phyloP scores from a whole-genome alignment of 2,888 invertebrate genomes.

The Thymelicus acteon region DNA sequence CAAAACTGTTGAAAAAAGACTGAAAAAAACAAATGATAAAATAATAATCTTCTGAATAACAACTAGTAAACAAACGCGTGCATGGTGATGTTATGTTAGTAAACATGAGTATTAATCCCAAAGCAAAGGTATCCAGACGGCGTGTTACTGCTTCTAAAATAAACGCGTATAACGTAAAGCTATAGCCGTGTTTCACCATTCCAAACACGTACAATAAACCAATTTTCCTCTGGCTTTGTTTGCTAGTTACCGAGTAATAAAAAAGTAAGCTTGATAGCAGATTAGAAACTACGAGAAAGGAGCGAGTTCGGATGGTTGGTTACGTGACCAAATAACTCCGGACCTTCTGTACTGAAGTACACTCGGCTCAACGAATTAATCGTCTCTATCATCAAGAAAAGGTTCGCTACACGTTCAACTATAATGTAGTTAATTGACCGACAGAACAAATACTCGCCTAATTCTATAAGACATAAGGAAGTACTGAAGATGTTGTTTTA shows the following conservation, averaged over 20 bases:
- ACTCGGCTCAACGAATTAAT: slow-evolving; percentile 35
- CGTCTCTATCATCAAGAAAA: slow-evolving; percentile 32
- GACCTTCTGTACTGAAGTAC: slow-evolving; percentile 30
- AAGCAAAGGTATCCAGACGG: no score
- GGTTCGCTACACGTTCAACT: slow-evolving; percentile 31
- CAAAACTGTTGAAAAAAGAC: no score
- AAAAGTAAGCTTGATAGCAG: slow-evolving; percentile 75
- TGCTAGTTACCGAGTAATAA: slow-evolving; percentile 76
- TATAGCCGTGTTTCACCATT: slow-evolving; percentile 30
- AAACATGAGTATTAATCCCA: no score
- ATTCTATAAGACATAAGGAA: background rate
- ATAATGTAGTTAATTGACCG: slow-evolving; percentile 33
- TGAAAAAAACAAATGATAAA: no score
- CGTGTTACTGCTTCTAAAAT: no score
- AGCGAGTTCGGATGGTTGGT: slow-evolving; percentile 59
- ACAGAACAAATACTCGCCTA: slow-evolving; percentile 27
- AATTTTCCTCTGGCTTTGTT: slow-evolving; percentile 57
- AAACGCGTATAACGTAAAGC: no score
- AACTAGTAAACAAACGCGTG: no score
- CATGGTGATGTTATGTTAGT: no score
- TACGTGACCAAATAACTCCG: slow-evolving; percentile 73
- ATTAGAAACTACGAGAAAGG: slow-evolving; percentile 69
- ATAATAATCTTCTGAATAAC: no score
- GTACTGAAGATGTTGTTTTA: no score
- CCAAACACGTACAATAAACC: slow-evolving; percentile 41